A percentile compares a stretch with the other conserved stretches of the same genome.
Conservation (phyloP, 1,140 invertebrate genomes). For the Drosophila cardini region DNA sequence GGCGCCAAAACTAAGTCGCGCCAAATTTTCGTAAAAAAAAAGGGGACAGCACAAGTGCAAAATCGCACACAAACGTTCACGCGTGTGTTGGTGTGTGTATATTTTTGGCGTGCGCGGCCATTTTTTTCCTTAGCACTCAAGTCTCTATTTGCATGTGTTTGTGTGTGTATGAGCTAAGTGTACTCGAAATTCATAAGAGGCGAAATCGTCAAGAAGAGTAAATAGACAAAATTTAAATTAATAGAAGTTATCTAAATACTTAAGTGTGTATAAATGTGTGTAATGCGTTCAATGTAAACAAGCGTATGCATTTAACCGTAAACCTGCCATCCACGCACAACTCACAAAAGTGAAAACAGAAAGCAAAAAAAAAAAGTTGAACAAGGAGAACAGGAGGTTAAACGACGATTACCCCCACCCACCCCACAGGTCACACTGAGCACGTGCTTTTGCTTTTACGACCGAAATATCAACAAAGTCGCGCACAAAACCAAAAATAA, state of each 20-base stretch:
- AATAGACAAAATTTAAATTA: conserved; percentile 35
- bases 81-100: conserved; percentile 59
- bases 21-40: conserved; percentile 62
- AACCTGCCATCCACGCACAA: conserved; percentile 3
- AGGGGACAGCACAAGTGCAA: conserved; percentile 67
- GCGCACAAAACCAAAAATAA: conserved; percentile 21
- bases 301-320: not conserved
- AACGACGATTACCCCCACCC: conserved; percentile 11
- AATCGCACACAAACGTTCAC: conserved; percentile 49
- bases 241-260: conserved; percentile 10
- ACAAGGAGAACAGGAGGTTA: conserved; percentile 17
- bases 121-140: conserved; percentile 69
- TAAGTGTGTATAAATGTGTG: not conserved
- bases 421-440: conserved; percentile 44
- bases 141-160: conserved; percentile 37
- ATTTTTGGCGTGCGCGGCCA: conserved; percentile 82
- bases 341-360: conserved; percentile 27
- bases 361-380: conserved; percentile 15
- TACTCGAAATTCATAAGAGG: conserved; percentile 64
- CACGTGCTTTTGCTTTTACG: conserved; percentile 61
- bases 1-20: conserved; percentile 47
- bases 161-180: conserved; percentile 37
- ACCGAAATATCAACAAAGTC: conserved; percentile 63
- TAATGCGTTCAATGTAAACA: conserved; percentile 29
- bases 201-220: conserved; percentile 51